Percentiles rank a stretch among this genome's conserved stretches.
Evolutionary conservation across 2,888 invertebrate genomes (phyloP).

Genomic region (Dryobota labecula): DNA sequence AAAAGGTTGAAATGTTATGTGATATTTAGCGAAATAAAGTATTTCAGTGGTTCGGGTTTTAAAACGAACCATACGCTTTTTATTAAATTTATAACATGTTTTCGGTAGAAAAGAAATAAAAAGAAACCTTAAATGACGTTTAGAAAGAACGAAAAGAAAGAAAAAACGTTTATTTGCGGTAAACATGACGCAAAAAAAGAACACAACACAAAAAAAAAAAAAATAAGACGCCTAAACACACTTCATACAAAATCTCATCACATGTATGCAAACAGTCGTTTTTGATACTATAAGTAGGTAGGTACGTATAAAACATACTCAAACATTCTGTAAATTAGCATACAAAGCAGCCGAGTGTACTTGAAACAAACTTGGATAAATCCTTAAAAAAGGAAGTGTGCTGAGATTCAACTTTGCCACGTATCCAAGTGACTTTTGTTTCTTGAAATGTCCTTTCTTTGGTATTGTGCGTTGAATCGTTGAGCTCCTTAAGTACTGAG

Average conservation of each 20-base stretch:
- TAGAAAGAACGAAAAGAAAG: no score
- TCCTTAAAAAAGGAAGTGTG: constrained; percentile 1
- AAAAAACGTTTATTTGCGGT: no score
- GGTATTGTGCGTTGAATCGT: no score
- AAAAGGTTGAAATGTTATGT: neutral
- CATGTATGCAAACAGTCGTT: neutral
- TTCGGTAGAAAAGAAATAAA: neutral
- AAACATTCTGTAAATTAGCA: constrained; percentile 27
- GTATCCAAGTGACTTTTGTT: constrained; percentile 15
- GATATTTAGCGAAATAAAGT: neutral
- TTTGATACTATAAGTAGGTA: neutral
- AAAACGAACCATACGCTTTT: neutral
- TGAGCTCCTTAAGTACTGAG: no score
- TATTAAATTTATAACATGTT: neutral
- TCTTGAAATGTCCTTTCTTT: no score
- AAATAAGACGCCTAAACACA: neutral
- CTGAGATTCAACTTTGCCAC: constrained; percentile 14
- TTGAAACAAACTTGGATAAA: constrained; percentile 24
- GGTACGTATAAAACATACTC: constrained; percentile 13
- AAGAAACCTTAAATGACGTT: neutral
- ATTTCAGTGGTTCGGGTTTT: neutral
- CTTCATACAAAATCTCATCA: neutral
- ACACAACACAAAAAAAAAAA: no score
- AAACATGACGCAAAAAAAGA: no score
- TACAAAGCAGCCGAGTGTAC: constrained; percentile 5